Conservation (phyloP, 2,888 invertebrate genomes). For the Luperina testacea region DNA sequence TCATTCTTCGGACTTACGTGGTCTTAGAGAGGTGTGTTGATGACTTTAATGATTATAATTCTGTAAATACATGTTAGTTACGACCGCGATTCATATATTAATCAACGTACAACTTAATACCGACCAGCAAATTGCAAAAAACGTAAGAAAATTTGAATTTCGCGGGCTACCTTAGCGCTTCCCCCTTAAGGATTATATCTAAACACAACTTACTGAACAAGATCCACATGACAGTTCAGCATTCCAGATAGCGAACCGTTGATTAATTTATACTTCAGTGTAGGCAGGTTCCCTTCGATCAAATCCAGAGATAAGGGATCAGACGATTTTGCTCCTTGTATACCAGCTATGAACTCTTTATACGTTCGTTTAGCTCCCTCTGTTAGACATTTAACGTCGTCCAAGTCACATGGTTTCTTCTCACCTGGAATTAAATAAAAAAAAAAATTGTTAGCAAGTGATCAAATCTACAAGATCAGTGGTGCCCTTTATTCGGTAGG, state of each 20-base stretch:
- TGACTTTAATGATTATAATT: too few relatives aligned
- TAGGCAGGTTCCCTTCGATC: constrained; percentile 18
- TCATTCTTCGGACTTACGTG: too few relatives aligned
- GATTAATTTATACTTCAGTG: constrained; percentile 20
- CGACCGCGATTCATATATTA: too few relatives aligned
- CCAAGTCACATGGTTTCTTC: neutral
- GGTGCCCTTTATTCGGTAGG: neutral
- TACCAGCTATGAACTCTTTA: constrained; percentile 1
- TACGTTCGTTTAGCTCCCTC: neutral
- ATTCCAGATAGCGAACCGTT: constrained; percentile 14
- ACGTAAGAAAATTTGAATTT: too few relatives aligned
- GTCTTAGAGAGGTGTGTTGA: too few relatives aligned
- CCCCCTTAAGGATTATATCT: too few relatives aligned
- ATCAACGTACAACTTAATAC: too few relatives aligned
- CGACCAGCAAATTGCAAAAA: too few relatives aligned
- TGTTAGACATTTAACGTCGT: constrained; percentile 12
- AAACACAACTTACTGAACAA: constrained; percentile 10
- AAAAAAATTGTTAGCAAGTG: neutral
- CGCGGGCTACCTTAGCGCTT: too few relatives aligned
- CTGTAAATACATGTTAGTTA: too few relatives aligned
- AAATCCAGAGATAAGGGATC: constrained; percentile 24
- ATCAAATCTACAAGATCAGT: neutral
- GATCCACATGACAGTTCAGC: constrained; percentile 17
- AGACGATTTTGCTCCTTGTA: constrained; percentile 5
- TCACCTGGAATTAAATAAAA: constrained; percentile 3